phyloP scores from a whole-genome alignment of 2,888 invertebrate genomes.

The Caenorhabditis sinica region DNA sequence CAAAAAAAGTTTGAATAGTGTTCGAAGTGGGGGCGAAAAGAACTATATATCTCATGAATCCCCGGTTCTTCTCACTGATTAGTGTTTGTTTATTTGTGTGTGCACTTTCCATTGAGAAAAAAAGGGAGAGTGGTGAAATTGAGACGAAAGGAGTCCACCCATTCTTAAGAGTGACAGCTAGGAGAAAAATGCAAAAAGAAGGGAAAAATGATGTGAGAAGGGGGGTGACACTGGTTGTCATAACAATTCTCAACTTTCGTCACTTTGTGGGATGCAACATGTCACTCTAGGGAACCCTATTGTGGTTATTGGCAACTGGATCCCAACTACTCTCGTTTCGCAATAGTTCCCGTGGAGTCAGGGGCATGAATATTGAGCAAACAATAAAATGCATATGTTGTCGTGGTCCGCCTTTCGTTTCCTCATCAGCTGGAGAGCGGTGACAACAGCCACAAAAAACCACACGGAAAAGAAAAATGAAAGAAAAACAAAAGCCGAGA shows the following conservation, averaged over 20 bases:
- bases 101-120: background rate
- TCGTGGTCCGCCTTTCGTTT: conserved; percentile 29
- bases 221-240: conserved; percentile 39
- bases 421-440: conserved; percentile 20
- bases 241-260: conserved; percentile 49
- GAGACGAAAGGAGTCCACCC: conserved; percentile 16
- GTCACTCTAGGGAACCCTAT: conserved; percentile 14
- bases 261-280: conserved; percentile 42
- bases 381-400: conserved; percentile 59
- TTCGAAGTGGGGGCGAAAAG: background rate
- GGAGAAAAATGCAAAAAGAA: conserved; percentile 1
- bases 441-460: background rate
- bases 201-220: conserved; percentile 6
- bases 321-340: conserved; percentile 29
- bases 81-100: conserved; percentile 51
- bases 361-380: conserved; percentile 46
- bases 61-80: background rate
- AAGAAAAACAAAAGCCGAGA: conserved; percentile 29
- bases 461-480: background rate
- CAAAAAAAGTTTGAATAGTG: background rate
- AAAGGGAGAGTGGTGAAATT: conserved; percentile 14
- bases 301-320: conserved; percentile 16
- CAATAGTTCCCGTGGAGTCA: conserved; percentile 24
- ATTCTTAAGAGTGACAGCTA: conserved; percentile 19
- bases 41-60: conserved; percentile 24